These are phyloP conservation scores for Phalera bucephala DNA, from an alignment of 2,888 invertebrate genomes.

Conservation along the genomic window DNA sequence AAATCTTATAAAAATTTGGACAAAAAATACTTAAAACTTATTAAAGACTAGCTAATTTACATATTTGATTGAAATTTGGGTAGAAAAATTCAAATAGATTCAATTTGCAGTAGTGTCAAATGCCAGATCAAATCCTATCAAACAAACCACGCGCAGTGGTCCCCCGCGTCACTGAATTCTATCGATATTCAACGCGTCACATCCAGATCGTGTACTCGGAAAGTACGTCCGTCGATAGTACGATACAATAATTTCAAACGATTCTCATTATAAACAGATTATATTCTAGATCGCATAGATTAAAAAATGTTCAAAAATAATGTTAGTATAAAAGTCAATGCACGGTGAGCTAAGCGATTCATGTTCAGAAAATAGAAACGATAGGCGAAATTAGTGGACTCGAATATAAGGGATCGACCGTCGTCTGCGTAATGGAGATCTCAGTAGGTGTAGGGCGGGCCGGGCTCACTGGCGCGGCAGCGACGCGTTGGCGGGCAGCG, in stretches of 20 bases:
- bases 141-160: constrained; percentile 2
- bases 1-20: constrained; percentile 53
- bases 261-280: constrained; percentile 17
- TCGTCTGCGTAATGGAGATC: constrained; percentile 10
- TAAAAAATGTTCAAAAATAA: constrained; percentile 22
- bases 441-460: constrained; percentile 9
- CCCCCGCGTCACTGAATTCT: constrained; percentile 8
- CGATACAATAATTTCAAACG: constrained; percentile 7
- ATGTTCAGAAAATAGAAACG: constrained; percentile 12
- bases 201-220: constrained; percentile 16
- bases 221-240: constrained; percentile 19
- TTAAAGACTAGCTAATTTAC: constrained; percentile 62
- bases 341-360: constrained; percentile 28
- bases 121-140: constrained; percentile 35
- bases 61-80: constrained; percentile 39
- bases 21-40: constrained; percentile 52
- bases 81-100: constrained; percentile 35
- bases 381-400: not conserved
- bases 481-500: constrained; percentile 93
- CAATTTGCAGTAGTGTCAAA: constrained; percentile 36
- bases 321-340: constrained; percentile 37
- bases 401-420: constrained; percentile 13
- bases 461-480: constrained; percentile 82
- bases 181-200: constrained; percentile 11
- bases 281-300: constrained; percentile 31